Evolutionary conservation across 2,797 vertebrate genomes (phyloP), one percentile per base, ranked within the genome.

Genomic region (Leptoclinus maculatus): DNA sequence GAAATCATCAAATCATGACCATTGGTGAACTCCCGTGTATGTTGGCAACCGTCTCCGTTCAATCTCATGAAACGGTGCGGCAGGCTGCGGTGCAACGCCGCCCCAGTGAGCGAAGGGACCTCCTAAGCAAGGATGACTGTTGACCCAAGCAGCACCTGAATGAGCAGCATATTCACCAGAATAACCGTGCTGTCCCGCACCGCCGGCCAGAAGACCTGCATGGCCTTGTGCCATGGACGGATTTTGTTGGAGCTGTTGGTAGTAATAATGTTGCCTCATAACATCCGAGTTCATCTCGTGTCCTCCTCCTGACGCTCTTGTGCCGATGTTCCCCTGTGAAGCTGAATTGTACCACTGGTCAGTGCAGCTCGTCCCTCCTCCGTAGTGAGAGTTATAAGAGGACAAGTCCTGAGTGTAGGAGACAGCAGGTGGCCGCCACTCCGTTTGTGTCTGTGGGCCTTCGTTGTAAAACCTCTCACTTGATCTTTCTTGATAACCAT

Each of bases 171-270:
- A 11, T 43, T 72, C 66, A 27, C 43, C 49, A 60, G 58, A 66
- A 1, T 11, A 19, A 39, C 49, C 2, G 5, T 6, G 64, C 49
- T 62, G 49, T 4, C 63, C 62, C 49, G 17, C 25, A 38, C 17
- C 12, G 17, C 29, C 75, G 0, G 51, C 17, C 12, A 27, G 51
- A 66, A 10, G 5, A 59, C 58, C 5, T 14, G 8, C 19, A 19
- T 64, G 32, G 41, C 21, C 34, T 45, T 17, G 68, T 12, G n/a
- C 3, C 45, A n/a, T 23, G 69, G 76, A 51, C 21, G 16, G 66
- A 60, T 56, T 39, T n/a, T 56, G 77, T n/a, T 59, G 78, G 27
- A 34, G 29, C 21, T 39, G 66, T 14, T 70, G 78, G 25, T 78
- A 67, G 23, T 81, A 29, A 60, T 79, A 57, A 39, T 64, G 49